Evolutionary conservation across 2,113 vertebrate genomes (phyloP).

Genomic region (Spea bombifrons): DNA sequence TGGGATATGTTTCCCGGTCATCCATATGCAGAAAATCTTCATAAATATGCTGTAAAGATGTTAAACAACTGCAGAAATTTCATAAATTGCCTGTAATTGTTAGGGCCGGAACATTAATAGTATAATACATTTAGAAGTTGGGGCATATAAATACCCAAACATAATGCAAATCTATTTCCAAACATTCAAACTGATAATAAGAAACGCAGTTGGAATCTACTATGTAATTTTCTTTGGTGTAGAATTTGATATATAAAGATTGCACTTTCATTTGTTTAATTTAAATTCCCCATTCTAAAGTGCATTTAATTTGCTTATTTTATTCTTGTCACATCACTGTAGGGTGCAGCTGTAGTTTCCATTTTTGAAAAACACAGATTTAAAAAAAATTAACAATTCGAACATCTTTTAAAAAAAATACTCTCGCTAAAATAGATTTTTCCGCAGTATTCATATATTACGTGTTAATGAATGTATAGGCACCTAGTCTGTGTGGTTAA

Average conservation of each 20-base stretch:
- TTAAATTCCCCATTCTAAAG: conserved; percentile 14
- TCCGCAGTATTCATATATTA: background rate
- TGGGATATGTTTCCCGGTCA: conserved; percentile 11
- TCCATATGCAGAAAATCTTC: conserved; percentile 9
- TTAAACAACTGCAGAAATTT: conserved; percentile 22
- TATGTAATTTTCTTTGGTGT: conserved; percentile 31
- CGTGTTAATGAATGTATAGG: too few relatives aligned
- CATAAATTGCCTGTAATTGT: conserved; percentile 39
- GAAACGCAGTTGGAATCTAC: conserved; percentile 43
- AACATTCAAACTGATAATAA: conserved; percentile 43
- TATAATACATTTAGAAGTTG: conserved; percentile 22
- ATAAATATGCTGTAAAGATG: conserved; percentile 17
- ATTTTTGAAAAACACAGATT: background rate
- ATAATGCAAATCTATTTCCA: conserved; percentile 39
- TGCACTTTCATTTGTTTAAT: conserved; percentile 39
- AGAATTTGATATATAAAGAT: conserved; percentile 28
- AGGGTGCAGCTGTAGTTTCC: background rate
- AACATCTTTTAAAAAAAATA: background rate
- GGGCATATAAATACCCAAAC: conserved; percentile 23
- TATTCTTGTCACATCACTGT: conserved; percentile 14
- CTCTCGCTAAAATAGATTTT: background rate
- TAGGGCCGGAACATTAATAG: conserved; percentile 32
- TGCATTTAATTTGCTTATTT: conserved; percentile 21
- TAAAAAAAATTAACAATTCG: background rate
- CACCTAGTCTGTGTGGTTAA: too few relatives aligned